Conservation (phyloP, 2,797 vertebrate species). For the Brotula barbata region DNA sequence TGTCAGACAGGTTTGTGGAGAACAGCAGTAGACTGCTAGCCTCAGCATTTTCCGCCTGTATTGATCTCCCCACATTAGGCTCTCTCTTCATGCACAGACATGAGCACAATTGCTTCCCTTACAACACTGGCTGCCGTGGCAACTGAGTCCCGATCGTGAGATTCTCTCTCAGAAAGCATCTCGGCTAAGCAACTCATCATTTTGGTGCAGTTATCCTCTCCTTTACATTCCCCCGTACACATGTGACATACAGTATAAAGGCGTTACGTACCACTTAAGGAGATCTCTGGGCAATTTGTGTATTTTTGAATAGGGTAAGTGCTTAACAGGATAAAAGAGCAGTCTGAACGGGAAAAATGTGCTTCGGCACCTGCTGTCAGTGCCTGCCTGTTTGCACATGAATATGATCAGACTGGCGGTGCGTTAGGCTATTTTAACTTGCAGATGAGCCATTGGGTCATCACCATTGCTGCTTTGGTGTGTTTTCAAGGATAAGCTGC, state of each 20-base stretch:
- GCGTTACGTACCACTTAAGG: conserved; percentile 69
- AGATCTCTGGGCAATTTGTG: conserved; percentile 74
- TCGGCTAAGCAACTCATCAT: conserved; percentile 58
- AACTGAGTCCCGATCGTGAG: conserved; percentile 72
- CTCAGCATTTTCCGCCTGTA: conserved; percentile 82
- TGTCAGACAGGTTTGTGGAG: conserved; percentile 78
- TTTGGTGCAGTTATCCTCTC: conserved; percentile 42
- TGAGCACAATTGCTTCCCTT: conserved; percentile 78
- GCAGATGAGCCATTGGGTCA: conserved; percentile 81
- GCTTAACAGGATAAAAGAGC: conserved; percentile 78
- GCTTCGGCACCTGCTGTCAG: conserved; percentile 74
- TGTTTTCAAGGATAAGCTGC: conserved; percentile 73
- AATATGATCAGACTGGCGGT: conserved; percentile 74
- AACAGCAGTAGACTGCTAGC: conserved; percentile 77
- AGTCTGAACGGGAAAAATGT: conserved; percentile 66
- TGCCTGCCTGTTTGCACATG: conserved; percentile 73
- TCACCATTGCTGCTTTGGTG: conserved; percentile 67
- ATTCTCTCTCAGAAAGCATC: conserved; percentile 61
- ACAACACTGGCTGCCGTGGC: conserved; percentile 76
- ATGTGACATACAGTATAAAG: conserved; percentile 51
- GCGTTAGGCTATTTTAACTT: conserved; percentile 77
- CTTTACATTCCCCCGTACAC: conserved; percentile 54
- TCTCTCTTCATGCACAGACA: conserved; percentile 78
- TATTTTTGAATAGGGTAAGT: conserved; percentile 74
- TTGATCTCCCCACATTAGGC: conserved; percentile 81